Base-by-base conservation (phyloP, 2,113 vertebrate genomes). In the Crotophaga sulcirostris region DNA sequence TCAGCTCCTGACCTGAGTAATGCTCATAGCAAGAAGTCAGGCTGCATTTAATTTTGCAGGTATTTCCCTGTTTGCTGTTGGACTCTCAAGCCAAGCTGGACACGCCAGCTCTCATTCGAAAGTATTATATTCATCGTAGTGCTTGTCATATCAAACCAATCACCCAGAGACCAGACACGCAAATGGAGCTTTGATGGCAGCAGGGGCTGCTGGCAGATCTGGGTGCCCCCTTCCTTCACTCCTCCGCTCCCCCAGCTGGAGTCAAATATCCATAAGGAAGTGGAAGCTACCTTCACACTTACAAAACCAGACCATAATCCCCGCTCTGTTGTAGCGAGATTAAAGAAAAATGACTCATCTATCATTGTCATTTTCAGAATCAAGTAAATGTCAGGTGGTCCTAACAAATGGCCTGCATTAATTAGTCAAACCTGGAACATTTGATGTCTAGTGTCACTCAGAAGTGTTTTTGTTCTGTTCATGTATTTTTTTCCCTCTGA, bases 361-460 rank as follows among this genome's bases (percentile, higher is more conserved):
- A 80, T 87, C 87, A 93, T 14, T 79, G 86, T 64, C 95, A 80
- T 87, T 97, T 96, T 83, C 60, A 77, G 85, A 94, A 67, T 93
- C 33, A 91, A 95, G 93, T 90, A 93, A 94, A 87, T 64, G 62
- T 76, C 94, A 94, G 82, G 33, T 84, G 47, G 42, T 89, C 85
- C 93, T 84, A 66, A 84, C 51, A 94, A 95, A 96, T 76, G 73
- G 69, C 84, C 83, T 95, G 44, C 77, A 93, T 93, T 96, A 93
- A 89, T 47, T 34, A 95, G 38, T 90, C 63, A 84, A 62, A 88
- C 14, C 44, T 55, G 72, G 54, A 92, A 45, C 10, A 45, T 42
- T 5, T 75, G 67, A 59, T 76, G 52, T 87, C 36, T 60, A 80
- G 75, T 55, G 81, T 90, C 87, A 93, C 23, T 66, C 76, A 54